phyloP scores from a whole-genome alignment of 2,113 vertebrate genomes.

The Syngnathus floridae region DNA sequence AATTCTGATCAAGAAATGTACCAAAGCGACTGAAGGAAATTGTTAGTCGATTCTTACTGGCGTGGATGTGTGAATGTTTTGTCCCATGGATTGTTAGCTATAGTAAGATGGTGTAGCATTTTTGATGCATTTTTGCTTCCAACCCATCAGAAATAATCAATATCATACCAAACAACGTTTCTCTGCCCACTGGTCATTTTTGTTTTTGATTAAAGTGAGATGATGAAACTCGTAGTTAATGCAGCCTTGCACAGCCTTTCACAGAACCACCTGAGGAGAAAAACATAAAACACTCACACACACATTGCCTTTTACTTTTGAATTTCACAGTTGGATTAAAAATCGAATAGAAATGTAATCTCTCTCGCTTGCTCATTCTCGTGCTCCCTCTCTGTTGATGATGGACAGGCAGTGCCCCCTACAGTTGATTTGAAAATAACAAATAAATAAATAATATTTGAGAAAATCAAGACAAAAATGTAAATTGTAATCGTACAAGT shows the following conservation, averaged over 20 bases:
- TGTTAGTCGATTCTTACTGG: background rate
- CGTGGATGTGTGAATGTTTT: background rate
- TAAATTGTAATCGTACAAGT: background rate
- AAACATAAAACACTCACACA: slow-evolving; percentile 13
- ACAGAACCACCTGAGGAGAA: slow-evolving; percentile 41
- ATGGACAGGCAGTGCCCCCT: slow-evolving; percentile 55
- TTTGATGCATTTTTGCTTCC: background rate
- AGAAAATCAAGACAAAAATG: background rate
- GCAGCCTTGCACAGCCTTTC: slow-evolving; percentile 33
- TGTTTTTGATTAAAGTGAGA: slow-evolving; percentile 34
- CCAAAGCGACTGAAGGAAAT: background rate
- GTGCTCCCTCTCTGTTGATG: background rate
- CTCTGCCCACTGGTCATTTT: slow-evolving; percentile 21
- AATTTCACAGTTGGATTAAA: slow-evolving; percentile 69
- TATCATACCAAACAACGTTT: slow-evolving; percentile 27
- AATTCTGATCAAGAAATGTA: background rate
- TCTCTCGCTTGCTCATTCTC: slow-evolving; percentile 28
- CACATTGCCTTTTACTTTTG: slow-evolving; percentile 49
- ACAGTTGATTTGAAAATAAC: slow-evolving; percentile 22
- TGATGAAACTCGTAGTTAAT: slow-evolving; percentile 50
- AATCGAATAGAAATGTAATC: slow-evolving; percentile 61
- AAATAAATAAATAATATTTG: background rate
- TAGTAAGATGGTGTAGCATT: slow-evolving; percentile 24
- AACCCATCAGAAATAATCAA: slow-evolving; percentile 31
- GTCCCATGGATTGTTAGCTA: slow-evolving; percentile 28